A percentile compares a stretch with the other conserved stretches of the same genome.
Conservation (phyloP, 2,888 invertebrate genomes). For the Venusia cambrica region DNA sequence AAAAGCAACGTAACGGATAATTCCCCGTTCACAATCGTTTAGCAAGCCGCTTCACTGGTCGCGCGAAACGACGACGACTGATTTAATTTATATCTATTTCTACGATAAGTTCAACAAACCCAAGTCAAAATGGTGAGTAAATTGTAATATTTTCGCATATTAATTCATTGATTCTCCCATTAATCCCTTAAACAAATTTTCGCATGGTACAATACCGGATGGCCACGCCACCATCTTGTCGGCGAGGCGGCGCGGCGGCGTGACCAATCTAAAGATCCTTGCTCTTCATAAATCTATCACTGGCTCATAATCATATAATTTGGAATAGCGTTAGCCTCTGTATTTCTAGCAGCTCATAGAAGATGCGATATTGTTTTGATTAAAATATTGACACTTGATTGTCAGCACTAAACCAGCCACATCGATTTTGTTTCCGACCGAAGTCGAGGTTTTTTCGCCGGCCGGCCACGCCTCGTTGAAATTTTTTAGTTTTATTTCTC, state of each 20-base stretch:
- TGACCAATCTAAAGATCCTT: slow-evolving; percentile 32
- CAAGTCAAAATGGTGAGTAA: slow-evolving; percentile 75
- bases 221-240: slow-evolving; percentile 71
- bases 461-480: slow-evolving; percentile 36
- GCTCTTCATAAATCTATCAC: too few species aligned
- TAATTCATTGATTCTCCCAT: slow-evolving; percentile 13
- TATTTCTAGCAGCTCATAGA: slow-evolving; percentile 8
- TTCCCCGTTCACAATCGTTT: slow-evolving; percentile 82
- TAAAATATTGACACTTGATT: slow-evolving; percentile 6
- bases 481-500: slow-evolving; percentile 6
- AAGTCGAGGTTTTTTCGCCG: slow-evolving; percentile 33
- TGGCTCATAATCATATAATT: too few species aligned
- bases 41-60: slow-evolving; percentile 86
- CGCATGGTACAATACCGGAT: slow-evolving; percentile 43
- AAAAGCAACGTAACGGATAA: slow-evolving; percentile 74
- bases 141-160: slow-evolving; percentile 23
- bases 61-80: slow-evolving; percentile 81
- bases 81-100: slow-evolving; percentile 70
- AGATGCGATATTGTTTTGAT: slow-evolving; percentile 33
- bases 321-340: slow-evolving; percentile 4
- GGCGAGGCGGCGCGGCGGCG: slow-evolving; percentile 41
- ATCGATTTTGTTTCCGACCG: slow-evolving; percentile 20
- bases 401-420: slow-evolving; percentile 1
- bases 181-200: slow-evolving; percentile 25
- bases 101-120: slow-evolving; percentile 73